phyloP scores from a whole-genome alignment of 2,888 invertebrate genomes.

The Schrankia costaestrigalis region DNA sequence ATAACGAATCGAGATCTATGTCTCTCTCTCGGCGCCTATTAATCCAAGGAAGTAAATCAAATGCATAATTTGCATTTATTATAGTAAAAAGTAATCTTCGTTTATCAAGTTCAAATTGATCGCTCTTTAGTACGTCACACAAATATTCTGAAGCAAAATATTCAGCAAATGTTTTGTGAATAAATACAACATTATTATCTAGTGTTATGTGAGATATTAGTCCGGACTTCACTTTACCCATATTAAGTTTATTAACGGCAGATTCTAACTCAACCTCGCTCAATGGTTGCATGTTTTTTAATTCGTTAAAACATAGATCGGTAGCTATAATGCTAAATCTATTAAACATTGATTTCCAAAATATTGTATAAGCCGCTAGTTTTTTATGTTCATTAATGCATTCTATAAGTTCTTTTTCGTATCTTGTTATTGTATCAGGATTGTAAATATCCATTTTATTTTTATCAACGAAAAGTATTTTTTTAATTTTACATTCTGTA shows the following conservation, averaged over 20 bases:
- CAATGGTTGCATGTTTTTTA: background rate
- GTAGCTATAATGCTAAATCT: constrained; percentile 1
- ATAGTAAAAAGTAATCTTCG: no score
- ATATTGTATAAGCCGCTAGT: constrained; percentile 9
- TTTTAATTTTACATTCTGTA: constrained; percentile 10
- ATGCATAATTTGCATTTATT: no score
- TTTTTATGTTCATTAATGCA: constrained; percentile 7
- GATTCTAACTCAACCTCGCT: no score
- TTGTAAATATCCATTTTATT: constrained; percentile 9
- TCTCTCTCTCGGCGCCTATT: no score
- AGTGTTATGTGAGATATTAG: constrained; percentile 1
- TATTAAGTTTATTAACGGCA: constrained; percentile 2
- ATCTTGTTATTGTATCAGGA: constrained; percentile 8
- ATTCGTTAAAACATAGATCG: constrained; percentile 2
- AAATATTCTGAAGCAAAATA: constrained; percentile 5
- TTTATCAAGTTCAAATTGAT: no score
- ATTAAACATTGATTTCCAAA: constrained; percentile 2
- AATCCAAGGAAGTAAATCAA: no score
- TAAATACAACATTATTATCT: constrained; percentile 1
- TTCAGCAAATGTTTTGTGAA: constrained; percentile 3
- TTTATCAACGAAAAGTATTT: constrained; percentile 12
- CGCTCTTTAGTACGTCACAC: background rate
- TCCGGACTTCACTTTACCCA: constrained; percentile 7
- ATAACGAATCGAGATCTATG: no score
- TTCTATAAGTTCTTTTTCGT: background rate